Percentiles rank a stretch among this genome's conserved stretches.
phyloP scores from a whole-genome alignment of 2,113 vertebrate genomes.

The Trogon melanurus region DNA sequence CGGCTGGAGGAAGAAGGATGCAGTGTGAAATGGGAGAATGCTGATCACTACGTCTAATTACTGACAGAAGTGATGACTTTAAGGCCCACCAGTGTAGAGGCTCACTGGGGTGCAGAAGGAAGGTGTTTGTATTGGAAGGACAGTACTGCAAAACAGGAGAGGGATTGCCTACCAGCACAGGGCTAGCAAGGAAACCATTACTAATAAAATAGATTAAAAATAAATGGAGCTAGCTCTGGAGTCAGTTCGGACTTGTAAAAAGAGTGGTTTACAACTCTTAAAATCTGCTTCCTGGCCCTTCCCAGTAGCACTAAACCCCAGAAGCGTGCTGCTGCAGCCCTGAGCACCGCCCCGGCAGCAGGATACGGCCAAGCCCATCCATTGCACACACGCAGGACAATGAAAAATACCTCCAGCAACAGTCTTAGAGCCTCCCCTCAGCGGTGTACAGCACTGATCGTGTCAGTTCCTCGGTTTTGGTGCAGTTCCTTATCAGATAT shows the following conservation, averaged over 20 bases:
- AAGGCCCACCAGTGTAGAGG: neutral
- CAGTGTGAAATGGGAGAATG: neutral
- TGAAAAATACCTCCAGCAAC: neutral
- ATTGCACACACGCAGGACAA: no score
- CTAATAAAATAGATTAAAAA: neutral
- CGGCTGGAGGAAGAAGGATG: neutral
- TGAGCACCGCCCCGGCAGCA: rapidly evolving
- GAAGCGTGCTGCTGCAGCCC: neutral
- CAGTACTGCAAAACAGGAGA: neutral
- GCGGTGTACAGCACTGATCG: neutral
- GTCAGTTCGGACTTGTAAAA: neutral
- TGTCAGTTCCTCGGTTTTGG: neutral
- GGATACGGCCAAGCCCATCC: neutral
- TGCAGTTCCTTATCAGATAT: neutral
- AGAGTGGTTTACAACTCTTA: neutral
- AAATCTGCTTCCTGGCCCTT: neutral
- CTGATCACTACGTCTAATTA: neutral
- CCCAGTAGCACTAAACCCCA: neutral
- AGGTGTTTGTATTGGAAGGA: neutral
- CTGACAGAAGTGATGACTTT: neutral
- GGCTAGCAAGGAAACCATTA: neutral
- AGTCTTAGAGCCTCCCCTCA: neutral
- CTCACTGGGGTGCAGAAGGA: neutral
- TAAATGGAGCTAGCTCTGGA: neutral
- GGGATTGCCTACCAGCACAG: neutral